A percentile compares a stretch with the other conserved stretches of the same genome.
These are phyloP conservation scores for Drosophila kokeensis DNA, from an alignment of 2,888 invertebrate species.

Conservation along the genomic window DNA sequence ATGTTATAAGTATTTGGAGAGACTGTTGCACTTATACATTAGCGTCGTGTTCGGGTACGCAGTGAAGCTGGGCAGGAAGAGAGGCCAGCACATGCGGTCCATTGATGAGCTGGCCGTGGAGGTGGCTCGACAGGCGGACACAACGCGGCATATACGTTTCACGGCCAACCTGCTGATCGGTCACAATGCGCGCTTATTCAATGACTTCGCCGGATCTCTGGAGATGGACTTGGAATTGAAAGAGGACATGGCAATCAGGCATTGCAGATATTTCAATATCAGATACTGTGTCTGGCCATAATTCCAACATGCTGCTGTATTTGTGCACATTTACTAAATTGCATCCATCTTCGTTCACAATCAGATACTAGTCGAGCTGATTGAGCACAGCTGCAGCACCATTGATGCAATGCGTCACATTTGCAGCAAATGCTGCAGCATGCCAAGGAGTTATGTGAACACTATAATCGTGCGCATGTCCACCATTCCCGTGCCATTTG, in stretches of 20 bases:
- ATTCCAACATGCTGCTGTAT: conserved; percentile 77
- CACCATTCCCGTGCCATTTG: conserved; percentile 65
- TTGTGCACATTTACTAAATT: conserved; percentile 66
- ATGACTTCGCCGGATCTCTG: conserved; percentile 70
- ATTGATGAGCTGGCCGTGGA: conserved; percentile 73
- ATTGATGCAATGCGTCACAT: conserved; percentile 89
- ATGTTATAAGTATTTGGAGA: conserved; percentile 83
- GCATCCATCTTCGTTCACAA: conserved; percentile 15
- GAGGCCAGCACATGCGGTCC: conserved; percentile 43
- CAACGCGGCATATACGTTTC: conserved; percentile 89
- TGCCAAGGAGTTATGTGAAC: conserved; percentile 52
- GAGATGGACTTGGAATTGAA: conserved; percentile 49
- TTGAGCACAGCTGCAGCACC: conserved; percentile 88
- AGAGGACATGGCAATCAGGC: conserved; percentile 54
- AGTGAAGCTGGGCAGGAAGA: conserved; percentile 71
- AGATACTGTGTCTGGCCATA: conserved; percentile 61
- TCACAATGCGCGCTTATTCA: conserved; percentile 85
- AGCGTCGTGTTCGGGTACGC: conserved; percentile 84
- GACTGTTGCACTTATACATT: conserved; percentile 84
- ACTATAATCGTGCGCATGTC: too few relatives aligned
- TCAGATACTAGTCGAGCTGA: conserved; percentile 75
- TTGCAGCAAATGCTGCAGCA: conserved; percentile 85
- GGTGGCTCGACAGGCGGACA: conserved; percentile 85
- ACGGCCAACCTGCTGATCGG: conserved; percentile 87
- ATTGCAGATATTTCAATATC: conserved; percentile 59